Evolutionary conservation across 2,888 invertebrate genomes (phyloP), one percentile per base, ranked within the genome.

Genomic region (Amphiduros pacificus): DNA sequence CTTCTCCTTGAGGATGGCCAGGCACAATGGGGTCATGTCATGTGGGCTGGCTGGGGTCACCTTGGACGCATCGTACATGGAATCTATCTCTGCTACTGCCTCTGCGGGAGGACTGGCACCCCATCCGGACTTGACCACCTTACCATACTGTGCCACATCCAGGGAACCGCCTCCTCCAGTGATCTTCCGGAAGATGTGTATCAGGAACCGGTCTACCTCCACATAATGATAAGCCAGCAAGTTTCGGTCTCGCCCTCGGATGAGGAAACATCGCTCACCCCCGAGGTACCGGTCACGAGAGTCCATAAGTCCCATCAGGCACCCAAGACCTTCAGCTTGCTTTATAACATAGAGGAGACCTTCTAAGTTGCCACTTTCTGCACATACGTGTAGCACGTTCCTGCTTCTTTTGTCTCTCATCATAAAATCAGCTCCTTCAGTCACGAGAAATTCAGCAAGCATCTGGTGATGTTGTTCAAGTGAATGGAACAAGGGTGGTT

Each of bases 251-350:
- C 41, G 55, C 5, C 55, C 55, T 5, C 55, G 24, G 17, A 55
- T 41, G n/a, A 55, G 26, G 41, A 55, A 55, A 28, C 40, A 41
- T 2, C 55, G 31, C 32, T 58, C 58, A n/a, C 36, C 17, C 5
- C 58, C 58, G 2, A 51, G 24, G 26, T 58, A 58, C 3, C 20
- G 11, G 58, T 58, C 58, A 5, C 36, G n/a, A n/a, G 29, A n/a
- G n/a, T n/a, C n/a, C n/a, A n/a, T n/a, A n/a, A n/a, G n/a, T n/a
- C n/a, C n/a, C n/a, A n/a, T n/a, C n/a, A n/a, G n/a, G n/a, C n/a
- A n/a, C n/a, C n/a, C n/a, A n/a, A n/a, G n/a, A n/a, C n/a, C n/a
- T n/a, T n/a, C n/a, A n/a, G n/a, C n/a, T n/a, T n/a, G n/a, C n/a
- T n/a, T n/a, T n/a, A n/a, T n/a, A n/a, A n/a, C n/a, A n/a, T n/a